A percentile compares a stretch with the other conserved stretches of the same genome.
These are phyloP conservation scores for Elgaria multicarinata DNA, from an alignment of 2,113 vertebrate species.

Conservation along the genomic window DNA sequence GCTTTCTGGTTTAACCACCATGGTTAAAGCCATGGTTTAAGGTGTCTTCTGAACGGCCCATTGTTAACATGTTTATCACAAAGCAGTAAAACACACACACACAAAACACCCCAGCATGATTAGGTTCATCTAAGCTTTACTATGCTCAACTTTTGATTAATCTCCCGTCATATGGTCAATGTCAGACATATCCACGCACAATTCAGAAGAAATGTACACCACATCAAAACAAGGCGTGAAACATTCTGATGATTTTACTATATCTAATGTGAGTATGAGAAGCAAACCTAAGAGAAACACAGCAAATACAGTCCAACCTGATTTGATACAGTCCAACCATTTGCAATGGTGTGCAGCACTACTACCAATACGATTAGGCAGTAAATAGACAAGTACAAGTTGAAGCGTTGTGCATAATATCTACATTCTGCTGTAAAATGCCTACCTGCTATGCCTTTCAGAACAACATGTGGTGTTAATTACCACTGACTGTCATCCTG, in stretches of 20 bases:
- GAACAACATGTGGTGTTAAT: slow-evolving; percentile 48
- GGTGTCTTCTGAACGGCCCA: too few species aligned
- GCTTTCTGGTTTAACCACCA: too few species aligned
- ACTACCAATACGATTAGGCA: slow-evolving; percentile 19
- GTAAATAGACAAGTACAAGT: slow-evolving; percentile 6
- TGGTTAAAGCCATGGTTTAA: too few species aligned
- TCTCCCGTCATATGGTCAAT: background rate
- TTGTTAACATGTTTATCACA: slow-evolving; percentile 41
- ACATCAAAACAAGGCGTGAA: background rate
- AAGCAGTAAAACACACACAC: slow-evolving; percentile 35
- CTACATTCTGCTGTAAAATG: slow-evolving; percentile 17
- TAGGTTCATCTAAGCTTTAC: background rate
- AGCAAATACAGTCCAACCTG: background rate
- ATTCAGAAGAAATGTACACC: background rate
- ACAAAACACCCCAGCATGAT: too few species aligned
- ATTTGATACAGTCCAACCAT: background rate
- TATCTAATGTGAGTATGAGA: background rate
- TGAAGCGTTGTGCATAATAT: background rate
- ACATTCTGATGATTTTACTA: background rate
- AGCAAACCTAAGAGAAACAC: background rate
- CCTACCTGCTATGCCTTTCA: slow-evolving; percentile 33
- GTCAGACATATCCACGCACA: background rate
- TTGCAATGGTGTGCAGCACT: background rate
- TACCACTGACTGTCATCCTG: slow-evolving; percentile 41
- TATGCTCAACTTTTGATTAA: background rate